A percentile compares a stretch with the other conserved stretches of the same genome.
These are phyloP conservation scores for Oscheius sp. DNA, from an alignment of 1,140 invertebrate genomes.

Conservation along the genomic window DNA sequence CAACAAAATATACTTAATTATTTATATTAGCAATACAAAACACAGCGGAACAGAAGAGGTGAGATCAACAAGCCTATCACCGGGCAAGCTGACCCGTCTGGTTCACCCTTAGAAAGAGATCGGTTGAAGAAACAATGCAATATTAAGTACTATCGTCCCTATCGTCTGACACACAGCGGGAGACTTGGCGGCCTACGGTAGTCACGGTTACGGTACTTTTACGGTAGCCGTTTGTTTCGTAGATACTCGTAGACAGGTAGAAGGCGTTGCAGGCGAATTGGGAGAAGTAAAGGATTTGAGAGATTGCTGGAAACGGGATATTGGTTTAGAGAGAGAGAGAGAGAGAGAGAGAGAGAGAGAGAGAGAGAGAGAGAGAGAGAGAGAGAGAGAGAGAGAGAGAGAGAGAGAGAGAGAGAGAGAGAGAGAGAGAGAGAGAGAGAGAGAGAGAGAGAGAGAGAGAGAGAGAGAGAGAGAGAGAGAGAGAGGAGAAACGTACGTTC, in stretches of 20 bases:
- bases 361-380: too few species aligned
- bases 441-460: too few species aligned
- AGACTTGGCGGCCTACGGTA: conserved; percentile 15
- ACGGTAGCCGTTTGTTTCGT: conserved; percentile 44
- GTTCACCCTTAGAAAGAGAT: background rate
- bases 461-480: too few species aligned
- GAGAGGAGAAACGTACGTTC: conserved; percentile 34
- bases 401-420: too few species aligned
- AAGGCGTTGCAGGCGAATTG: conserved; percentile 58
- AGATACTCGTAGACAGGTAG: conserved; percentile 54
- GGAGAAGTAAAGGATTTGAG: conserved; percentile 52
- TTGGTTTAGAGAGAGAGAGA: background rate
- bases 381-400: too few species aligned
- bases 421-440: too few species aligned
- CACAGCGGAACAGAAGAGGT: too few species aligned
- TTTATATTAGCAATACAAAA: too few species aligned
- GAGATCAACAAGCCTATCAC: background rate
- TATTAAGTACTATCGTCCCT: background rate
- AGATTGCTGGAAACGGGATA: conserved; percentile 42
- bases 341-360: background rate
- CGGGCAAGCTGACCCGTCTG: background rate
- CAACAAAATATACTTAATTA: too few species aligned
- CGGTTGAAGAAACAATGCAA: background rate
- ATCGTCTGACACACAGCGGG: conserved; percentile 20
- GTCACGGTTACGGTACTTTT: conserved; percentile 8